Base-by-base conservation (phyloP, 1,140 invertebrate species). In the Goniozus legneri region DNA sequence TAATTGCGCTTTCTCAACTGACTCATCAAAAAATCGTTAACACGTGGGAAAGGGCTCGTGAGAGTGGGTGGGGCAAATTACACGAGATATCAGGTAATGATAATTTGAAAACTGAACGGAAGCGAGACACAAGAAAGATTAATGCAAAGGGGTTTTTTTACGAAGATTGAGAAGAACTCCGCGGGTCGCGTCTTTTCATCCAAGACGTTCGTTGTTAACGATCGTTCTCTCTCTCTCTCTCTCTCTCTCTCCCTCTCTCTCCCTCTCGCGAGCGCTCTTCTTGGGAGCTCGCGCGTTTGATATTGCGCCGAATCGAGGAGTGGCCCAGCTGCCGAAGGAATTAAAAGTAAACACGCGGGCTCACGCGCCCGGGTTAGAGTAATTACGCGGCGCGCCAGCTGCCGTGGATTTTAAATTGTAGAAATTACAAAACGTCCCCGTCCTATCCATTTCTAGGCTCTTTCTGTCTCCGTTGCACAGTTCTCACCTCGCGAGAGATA, bases 341-440 rank as follows among this genome's bases (percentile, higher is more conserved):
- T 71, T 68, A 69, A 71, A 72, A 71, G 68, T 71, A 72, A 71
- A 72, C 66, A 72, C 60, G 61, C 65, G 64, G 62, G 64, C 61
- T 67, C 66, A 67, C 69, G 65, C 65, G 65, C 67, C 67, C 69
- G 72, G 57, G 71, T 75, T 73, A 71, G 69, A 75, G 71, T 73
- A 75, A 73, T 75, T 73, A 75, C 72, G 65, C 65, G 68, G 62
- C 62, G 62, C 71, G 65, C 71, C 72, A 73, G 72, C 71, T 75
- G 72, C 72, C 65, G 67, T 64, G 67, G 65, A 75, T 65, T 73
- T 75, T 73, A 73, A 75, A 75, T 73, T 75, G 73, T 73, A 75
- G 69, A 73, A 75, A 75, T 75, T 73, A 75, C 70, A 68, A 73
- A 75, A 75, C 64, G 61, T 60, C 62, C 58, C 53, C 50, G 50